These are phyloP conservation scores for Ceratoteleas bidentatus DNA, from an alignment of 1,140 invertebrate species.

Conservation along the genomic window DNA sequence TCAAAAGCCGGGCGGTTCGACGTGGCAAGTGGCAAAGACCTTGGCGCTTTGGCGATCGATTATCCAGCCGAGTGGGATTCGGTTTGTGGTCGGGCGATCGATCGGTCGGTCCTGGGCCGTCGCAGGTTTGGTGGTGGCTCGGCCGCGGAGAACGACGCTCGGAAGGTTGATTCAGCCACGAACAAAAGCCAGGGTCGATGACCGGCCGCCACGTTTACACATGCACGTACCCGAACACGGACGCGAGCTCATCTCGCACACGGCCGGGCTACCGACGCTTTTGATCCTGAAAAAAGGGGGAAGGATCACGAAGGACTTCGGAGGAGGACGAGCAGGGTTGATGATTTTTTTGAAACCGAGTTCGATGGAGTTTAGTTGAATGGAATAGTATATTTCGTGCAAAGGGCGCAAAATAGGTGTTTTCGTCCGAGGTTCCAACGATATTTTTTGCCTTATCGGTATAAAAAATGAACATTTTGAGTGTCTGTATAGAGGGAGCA, in stretches of 20 bases:
- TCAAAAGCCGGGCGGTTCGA: conserved; percentile 37
- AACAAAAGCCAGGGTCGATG: conserved; percentile 79
- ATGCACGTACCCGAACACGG: conserved; percentile 58
- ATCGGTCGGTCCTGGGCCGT: conserved; percentile 57
- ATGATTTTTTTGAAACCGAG: too few relatives aligned
- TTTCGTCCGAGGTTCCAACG: too few relatives aligned
- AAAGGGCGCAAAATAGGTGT: too few relatives aligned
- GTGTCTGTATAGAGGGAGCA: too few relatives aligned
- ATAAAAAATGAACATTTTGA: too few relatives aligned
- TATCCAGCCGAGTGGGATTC: conserved; percentile 72
- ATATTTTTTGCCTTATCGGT: too few relatives aligned
- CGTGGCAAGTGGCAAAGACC: conserved; percentile 80
- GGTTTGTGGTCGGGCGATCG: conserved; percentile 53
- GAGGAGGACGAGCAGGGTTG: too few relatives aligned
- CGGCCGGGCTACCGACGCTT: conserved; percentile 21
- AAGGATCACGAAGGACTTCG: neutral
- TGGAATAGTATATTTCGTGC: too few relatives aligned
- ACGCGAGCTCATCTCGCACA: conserved; percentile 27
- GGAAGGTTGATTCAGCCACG: conserved; percentile 73
- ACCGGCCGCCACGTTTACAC: conserved; percentile 64
- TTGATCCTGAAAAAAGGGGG: conserved; percentile 29
- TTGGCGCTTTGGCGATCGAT: conserved; percentile 77
- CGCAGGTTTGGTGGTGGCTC: conserved; percentile 59
- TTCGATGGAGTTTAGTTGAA: too few relatives aligned
- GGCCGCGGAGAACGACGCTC: conserved; percentile 61